Percentiles rank a stretch among this genome's conserved stretches.
Evolutionary conservation across 1,140 invertebrate genomes (phyloP).

Genomic region (Heliothis virescens): DNA sequence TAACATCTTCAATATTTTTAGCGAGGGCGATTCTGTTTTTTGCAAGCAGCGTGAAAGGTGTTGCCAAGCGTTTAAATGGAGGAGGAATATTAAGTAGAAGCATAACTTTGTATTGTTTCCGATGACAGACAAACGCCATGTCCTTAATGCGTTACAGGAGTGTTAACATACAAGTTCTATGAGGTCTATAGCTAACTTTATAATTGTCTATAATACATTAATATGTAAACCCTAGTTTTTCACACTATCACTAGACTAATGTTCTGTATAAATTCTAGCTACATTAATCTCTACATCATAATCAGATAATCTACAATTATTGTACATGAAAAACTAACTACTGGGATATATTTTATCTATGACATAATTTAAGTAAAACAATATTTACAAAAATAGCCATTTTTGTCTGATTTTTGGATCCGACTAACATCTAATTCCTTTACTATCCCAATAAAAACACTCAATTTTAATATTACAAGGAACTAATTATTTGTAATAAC

Average conservation of each 20-base stretch:
- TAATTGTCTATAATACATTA: constrained; percentile 77
- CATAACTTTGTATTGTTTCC: constrained; percentile 41
- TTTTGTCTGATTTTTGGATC: constrained; percentile 77
- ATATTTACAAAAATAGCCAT: constrained; percentile 86
- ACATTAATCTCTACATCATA: constrained; percentile 74
- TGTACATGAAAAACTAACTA: constrained; percentile 85
- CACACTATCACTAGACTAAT: constrained; percentile 78
- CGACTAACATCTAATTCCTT: constrained; percentile 70
- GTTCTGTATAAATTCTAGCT: constrained; percentile 85
- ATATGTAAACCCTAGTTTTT: constrained; percentile 71
- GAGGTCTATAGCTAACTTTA: constrained; percentile 73
- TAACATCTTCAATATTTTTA: constrained; percentile 28
- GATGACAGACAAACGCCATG: constrained; percentile 54
- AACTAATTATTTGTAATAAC: constrained; percentile 69
- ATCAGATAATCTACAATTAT: constrained; percentile 83
- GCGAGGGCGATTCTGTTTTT: constrained; percentile 8
- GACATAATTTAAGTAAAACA: constrained; percentile 83
- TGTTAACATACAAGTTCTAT: constrained; percentile 70
- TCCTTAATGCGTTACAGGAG: constrained; percentile 63
- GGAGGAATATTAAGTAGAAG: constrained; percentile 36
- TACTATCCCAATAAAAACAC: constrained; percentile 66
- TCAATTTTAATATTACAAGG: constrained; percentile 70
- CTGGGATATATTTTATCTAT: constrained; percentile 81
- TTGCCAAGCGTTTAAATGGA: constrained; percentile 40
- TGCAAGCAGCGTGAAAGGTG: constrained; percentile 36